Evolutionary conservation across 2,797 vertebrate species (phyloP).

Genomic region (Menidia menidia): DNA sequence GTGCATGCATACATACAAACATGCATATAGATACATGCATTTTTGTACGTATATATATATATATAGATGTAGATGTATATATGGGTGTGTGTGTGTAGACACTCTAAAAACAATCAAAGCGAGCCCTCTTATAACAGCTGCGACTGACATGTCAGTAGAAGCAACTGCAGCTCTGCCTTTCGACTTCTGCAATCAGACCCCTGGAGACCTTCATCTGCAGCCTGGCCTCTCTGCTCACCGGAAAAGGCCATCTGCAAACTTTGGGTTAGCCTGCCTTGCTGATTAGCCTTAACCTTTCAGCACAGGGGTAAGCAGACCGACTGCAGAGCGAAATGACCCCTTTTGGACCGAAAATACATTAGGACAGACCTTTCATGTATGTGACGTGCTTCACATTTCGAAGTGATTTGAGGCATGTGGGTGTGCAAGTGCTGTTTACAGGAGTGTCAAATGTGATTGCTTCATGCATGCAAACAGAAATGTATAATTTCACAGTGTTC

Average conservation of each 20-base stretch:
- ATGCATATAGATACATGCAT: not conserved
- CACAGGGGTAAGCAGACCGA: constrained; percentile 24
- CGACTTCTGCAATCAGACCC: constrained; percentile 74
- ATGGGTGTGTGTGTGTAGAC: no score
- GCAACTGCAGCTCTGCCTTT: constrained; percentile 54
- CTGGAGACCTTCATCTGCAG: constrained; percentile 55
- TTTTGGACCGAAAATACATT: constrained; percentile 30
- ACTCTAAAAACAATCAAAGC: constrained; percentile 39
- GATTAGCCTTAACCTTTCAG: constrained; percentile 59
- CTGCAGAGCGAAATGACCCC: constrained; percentile 32
- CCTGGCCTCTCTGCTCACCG: constrained; percentile 23
- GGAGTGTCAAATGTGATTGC: not conserved
- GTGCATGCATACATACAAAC: not conserved
- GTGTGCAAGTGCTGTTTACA: not conserved
- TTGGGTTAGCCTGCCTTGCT: constrained; percentile 38
- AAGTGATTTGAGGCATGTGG: not conserved
- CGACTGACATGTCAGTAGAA: constrained; percentile 50
- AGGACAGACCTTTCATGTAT: constrained; percentile 12
- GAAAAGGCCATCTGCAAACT: constrained; percentile 18
- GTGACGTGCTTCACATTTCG: constrained; percentile 30
- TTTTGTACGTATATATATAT: not conserved
- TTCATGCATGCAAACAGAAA: not conserved
- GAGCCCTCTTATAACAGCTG: constrained; percentile 63
- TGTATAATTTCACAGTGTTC: not conserved
- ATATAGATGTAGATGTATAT: not conserved